Base-by-base conservation (phyloP, 2,888 invertebrate genomes). In the Parochlus steinenii region DNA sequence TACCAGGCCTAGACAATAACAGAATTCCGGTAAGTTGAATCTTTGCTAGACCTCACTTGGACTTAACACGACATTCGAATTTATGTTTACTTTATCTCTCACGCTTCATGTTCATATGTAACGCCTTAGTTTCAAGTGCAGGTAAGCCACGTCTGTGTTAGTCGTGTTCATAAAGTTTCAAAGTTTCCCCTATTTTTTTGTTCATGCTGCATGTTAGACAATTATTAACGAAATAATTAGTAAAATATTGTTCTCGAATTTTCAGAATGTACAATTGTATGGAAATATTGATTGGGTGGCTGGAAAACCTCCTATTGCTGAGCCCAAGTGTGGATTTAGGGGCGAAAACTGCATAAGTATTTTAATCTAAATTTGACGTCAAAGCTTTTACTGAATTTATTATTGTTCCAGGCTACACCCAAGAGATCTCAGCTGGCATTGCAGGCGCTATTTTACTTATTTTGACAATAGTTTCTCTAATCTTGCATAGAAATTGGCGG, bases 261-360 rank as follows among this genome's bases (percentile, higher is more conserved):
- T n/a, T n/a, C n/a, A n/a, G 89, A 73, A 76, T 52, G 65, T 89
- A 47, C 69, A 74, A 46, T 62, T 87, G 51, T 69, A 69, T 28
- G 69, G 70, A 20, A 59, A 67, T 28, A 74, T 90, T 45, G 67
- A 75, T 42, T 92, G 90, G 90, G 66, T 81, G 16, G 69, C 71
- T 8, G 74, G 73, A 6, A 62, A 64, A 29, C 78, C 77, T 24
- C 90, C 92, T 0, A 66, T 79, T 11, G 81, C 87, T 3, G 85
- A 83, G 48, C 92, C 90, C 2, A 64, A 65, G 17, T 92, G 92
- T 56, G 92, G 92, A n/a, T 92, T 86, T 56, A 64, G 74, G 22
- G 85, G 80, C 35, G 85, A 89, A 62, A 80, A 81, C 54, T 92
- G 92, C 56, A 78, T 81, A 51, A 77, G 87, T 87, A 66, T n/a